Evolutionary conservation across 2,113 vertebrate genomes (phyloP).

Genomic region (Melozone crissalis): DNA sequence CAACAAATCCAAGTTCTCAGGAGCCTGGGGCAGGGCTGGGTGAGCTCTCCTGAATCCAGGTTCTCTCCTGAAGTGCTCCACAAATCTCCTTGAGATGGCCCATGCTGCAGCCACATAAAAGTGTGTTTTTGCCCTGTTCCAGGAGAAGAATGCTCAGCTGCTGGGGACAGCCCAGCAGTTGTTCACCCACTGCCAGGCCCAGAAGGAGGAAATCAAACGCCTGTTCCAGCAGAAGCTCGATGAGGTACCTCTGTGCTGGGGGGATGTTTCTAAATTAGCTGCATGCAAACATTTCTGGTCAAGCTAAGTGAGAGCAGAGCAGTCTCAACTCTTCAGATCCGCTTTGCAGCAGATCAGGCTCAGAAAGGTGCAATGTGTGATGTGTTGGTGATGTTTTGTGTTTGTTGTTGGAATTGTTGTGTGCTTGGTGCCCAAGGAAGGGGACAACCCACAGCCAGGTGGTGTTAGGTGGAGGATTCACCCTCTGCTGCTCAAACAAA

Average conservation of each 20-base stretch:
- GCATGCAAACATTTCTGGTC: background rate
- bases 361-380: too few relatives aligned
- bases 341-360: background rate
- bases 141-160: slow-evolving; percentile 91
- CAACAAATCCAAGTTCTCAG: background rate
- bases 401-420: background rate
- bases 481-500: background rate
- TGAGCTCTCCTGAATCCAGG: background rate
- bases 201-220: slow-evolving; percentile 91
- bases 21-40: background rate
- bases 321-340: background rate
- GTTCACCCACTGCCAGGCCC: slow-evolving; percentile 87
- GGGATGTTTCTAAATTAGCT: background rate
- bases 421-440: background rate
- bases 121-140: background rate
- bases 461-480: background rate
- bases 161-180: slow-evolving; percentile 90
- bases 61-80: background rate
- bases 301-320: background rate
- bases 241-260: slow-evolving; percentile 78
- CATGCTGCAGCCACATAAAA: background rate
- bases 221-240: slow-evolving; percentile 96
- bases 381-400: background rate
- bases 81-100: background rate
- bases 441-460: background rate